Conservation (phyloP, 2,888 invertebrate genomes). For the Sarcophaga caerulescens region DNA sequence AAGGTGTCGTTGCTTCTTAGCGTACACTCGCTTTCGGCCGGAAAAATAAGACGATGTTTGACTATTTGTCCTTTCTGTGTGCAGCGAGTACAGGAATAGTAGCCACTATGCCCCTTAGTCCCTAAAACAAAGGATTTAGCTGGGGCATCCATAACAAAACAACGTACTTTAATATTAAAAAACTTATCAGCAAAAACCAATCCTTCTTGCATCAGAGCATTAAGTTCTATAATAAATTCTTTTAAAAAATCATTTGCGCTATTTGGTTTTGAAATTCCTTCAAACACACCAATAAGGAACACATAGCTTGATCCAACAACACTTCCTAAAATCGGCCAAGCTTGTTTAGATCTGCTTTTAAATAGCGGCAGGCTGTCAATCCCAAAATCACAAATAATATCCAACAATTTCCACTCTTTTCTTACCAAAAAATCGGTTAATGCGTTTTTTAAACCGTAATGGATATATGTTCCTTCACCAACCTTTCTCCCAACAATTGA, state of each 20-base stretch:
- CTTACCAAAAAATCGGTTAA: conserved; percentile 44
- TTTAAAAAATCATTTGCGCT: conserved; percentile 25
- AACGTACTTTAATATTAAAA: conserved; percentile 37
- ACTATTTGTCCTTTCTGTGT: conserved; percentile 40
- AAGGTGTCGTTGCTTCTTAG: conserved; percentile 24
- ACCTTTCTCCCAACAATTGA: conserved; percentile 38
- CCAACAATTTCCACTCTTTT: conserved; percentile 32
- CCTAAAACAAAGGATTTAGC: conserved; percentile 34
- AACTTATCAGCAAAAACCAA: conserved; percentile 25
- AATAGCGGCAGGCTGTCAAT: too few species aligned
- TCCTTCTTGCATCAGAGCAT: conserved; percentile 21
- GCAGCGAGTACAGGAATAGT: conserved; percentile 45
- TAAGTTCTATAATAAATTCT: conserved; percentile 28
- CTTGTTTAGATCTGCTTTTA: conserved; percentile 59
- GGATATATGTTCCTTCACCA: conserved; percentile 37
- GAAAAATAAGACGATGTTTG: conserved; percentile 42
- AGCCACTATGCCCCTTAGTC: conserved; percentile 40
- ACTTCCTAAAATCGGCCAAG: conserved; percentile 57
- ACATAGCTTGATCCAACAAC: conserved; percentile 42
- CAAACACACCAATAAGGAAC: conserved; percentile 53
- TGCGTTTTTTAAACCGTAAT: conserved; percentile 46
- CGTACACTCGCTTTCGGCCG: neutral
- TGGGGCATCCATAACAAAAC: conserved; percentile 52
- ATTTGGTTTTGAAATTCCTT: conserved; percentile 50
- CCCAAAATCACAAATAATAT: conserved; percentile 53